Percentiles rank a stretch among this genome's conserved stretches.
phyloP scores from a whole-genome alignment of 1,140 invertebrate genomes.

The Pseudomyrmex sp. region DNA sequence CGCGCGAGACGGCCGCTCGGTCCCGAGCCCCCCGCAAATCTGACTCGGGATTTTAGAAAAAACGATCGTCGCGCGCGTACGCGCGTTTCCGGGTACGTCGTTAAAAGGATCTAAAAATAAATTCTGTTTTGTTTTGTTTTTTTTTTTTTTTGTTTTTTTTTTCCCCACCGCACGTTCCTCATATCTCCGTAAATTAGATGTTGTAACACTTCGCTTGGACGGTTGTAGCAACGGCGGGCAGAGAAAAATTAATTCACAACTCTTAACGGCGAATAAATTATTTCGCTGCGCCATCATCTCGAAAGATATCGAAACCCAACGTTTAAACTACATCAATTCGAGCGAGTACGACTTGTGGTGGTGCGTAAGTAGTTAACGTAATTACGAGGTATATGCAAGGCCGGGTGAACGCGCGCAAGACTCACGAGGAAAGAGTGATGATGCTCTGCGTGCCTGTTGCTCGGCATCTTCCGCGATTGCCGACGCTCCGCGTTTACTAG shows the following conservation, averaged over 20 bases:
- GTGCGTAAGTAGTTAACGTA: slow-evolving; percentile 78
- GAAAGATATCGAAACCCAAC: slow-evolving; percentile 54
- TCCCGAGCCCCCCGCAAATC: background rate
- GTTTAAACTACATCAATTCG: slow-evolving; percentile 68
- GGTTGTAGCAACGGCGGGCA: too few relatives aligned
- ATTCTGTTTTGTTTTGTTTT: background rate
- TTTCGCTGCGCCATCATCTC: background rate
- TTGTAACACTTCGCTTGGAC: background rate
- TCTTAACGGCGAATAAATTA: background rate
- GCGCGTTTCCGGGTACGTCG: slow-evolving; percentile 14
- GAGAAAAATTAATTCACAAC: background rate
- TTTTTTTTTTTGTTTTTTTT: too few relatives aligned
- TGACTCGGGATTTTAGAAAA: background rate
- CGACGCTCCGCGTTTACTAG: slow-evolving; percentile 57
- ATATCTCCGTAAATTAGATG: slow-evolving; percentile 1
- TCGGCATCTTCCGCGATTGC: slow-evolving; percentile 67
- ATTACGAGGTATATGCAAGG: slow-evolving; percentile 76
- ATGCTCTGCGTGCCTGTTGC: slow-evolving; percentile 81
- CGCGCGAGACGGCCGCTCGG: background rate
- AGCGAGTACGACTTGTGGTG: slow-evolving; percentile 67
- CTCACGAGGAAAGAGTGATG: slow-evolving; percentile 80
- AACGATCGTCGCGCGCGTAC: slow-evolving; percentile 7
- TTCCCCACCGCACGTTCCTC: background rate
- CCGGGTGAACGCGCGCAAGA: slow-evolving; percentile 62
- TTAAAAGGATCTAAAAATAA: background rate